Evolutionary conservation across 2,888 invertebrate genomes (phyloP), one percentile per base, ranked within the genome.

Genomic region (Caenorhabditis uteleia): DNA sequence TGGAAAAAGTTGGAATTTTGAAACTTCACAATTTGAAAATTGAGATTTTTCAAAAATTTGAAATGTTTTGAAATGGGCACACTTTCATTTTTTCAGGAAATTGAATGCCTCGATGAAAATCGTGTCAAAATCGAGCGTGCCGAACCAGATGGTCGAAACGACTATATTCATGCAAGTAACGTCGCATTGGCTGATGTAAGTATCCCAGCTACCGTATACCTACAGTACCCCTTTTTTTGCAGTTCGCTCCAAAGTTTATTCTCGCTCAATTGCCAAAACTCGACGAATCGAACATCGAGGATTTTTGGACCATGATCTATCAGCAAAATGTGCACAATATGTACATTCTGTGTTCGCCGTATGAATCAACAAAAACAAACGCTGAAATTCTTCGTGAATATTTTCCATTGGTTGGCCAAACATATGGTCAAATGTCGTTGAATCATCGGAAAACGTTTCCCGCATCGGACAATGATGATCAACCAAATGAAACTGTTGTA

Each of bases 101-200:
- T 45, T 7, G 45, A 33, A 20, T 45, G 31, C 21, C 18, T 45
- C 8, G 45, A 45, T 23, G 20, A 20, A 14, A 45, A 45, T 45
- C 45, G 45, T 3, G 33, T 45, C 20, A 45, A 45, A 33, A 16
- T 45, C 2, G 18, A 29, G 12, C 14, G 29, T n/a, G n/a, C n/a
- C 18, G 8, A 8, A 2, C 2, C 20, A 2, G 45, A 45, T 33
- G n/a, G n/a, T n/a, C n/a, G n/a, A n/a, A n/a, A n/a, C n/a, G n/a
- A n/a, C n/a, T 45, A 45, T 33, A 33, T 33, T 45, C 45, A 45
- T n/a, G 45, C 45, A 7, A 45, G 45, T 45, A 31, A 45, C 18
- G 45, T 33, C 3, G 33, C 31, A 21, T 14, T 20, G 10, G 33
- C 33, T 4, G 29, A 45, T 7, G 2, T 45, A 12, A 45, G 33